Base-by-base conservation (phyloP, 2,888 invertebrate species). In the Dicyrtoma fusca region DNA sequence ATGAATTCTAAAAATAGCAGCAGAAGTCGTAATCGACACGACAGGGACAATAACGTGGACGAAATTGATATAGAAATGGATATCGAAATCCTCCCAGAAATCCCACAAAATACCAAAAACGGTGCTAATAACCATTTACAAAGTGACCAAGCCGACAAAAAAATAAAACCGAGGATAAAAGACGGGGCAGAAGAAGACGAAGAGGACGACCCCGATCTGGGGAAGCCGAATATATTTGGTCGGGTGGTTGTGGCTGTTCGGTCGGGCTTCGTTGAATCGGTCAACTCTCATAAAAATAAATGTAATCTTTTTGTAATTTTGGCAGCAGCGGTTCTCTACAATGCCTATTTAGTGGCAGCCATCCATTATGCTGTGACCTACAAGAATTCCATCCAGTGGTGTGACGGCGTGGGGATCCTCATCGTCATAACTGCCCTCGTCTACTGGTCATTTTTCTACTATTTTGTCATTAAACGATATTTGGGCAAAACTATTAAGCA, bases 391-490 rank as follows among this genome's bases (percentile, higher is more conserved):
- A 74, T 81, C 62, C 79, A 81, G 44, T 84, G 82, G 81, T 92
- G 92, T 81, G 82, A 87, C 65, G 92, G 92, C 0, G 89, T 90
- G 78, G 92, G 92, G 51, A 88, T 92, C 82, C 84, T 92, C 0
- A 84, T 91, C 34, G 85, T 92, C 0, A 81, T 92, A 0, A 83
- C 89, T 0, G 83, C 84, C 17, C 85, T 90, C 26, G 82, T 87
- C 2, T 90, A 90, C 77, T 85, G 87, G 78, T 87, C 87, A 65
- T 69, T 92, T 0, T 82, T 89, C 26, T 92, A 92, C 82, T 89
- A 87, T 79, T 81, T 84, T 61, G 82, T 90, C 4, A 83, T 91
- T 45, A 90, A 91, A 83, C 87, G 85, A 11, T 86, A 82, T 73
- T 81, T 88, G 8, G 86, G 87, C 0, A 82, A 84, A 19, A 82